phyloP scores from a whole-genome alignment of 2,888 invertebrate genomes.

The Siphonodentalium dalli region DNA sequence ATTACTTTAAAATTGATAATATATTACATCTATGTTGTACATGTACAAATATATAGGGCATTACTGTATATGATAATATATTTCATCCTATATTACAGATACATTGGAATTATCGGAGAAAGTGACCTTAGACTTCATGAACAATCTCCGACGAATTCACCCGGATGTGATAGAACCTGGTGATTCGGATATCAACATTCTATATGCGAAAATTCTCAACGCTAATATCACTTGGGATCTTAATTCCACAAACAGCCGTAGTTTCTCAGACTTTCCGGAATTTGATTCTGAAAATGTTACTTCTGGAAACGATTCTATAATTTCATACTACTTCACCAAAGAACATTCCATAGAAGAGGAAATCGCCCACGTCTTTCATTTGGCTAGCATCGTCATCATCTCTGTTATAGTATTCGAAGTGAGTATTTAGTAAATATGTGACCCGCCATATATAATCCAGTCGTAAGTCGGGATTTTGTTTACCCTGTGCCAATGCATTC shows the following conservation, averaged over 20 bases:
- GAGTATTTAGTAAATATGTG: too few species aligned
- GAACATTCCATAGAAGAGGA: constrained; percentile 38
- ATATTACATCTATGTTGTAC: too few species aligned
- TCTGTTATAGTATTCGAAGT: constrained; percentile 48
- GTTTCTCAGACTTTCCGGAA: too few species aligned
- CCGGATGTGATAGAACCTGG: constrained; percentile 17
- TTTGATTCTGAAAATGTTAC: too few species aligned
- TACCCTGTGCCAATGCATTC: too few species aligned
- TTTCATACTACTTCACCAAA: too few species aligned
- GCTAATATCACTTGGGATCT: constrained; percentile 20
- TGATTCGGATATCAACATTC: constrained; percentile 10
- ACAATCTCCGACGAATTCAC: constrained; percentile 23
- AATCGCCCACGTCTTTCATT: constrained; percentile 53
- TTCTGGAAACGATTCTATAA: too few species aligned
- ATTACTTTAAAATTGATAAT: too few species aligned
- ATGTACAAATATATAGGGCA: too few species aligned
- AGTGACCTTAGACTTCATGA: constrained; percentile 32
- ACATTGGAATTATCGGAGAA: constrained; percentile 40
- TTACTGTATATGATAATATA: too few species aligned
- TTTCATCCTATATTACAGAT: constrained; percentile 36
- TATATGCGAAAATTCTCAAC: constrained; percentile 22
- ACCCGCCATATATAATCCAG: too few species aligned
- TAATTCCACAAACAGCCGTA: too few species aligned
- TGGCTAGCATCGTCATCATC: constrained; percentile 48
- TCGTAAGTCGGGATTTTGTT: constrained; percentile 1